A percentile compares a stretch with the other conserved stretches of the same genome.
Conservation (phyloP, 1,140 invertebrate species). For the Drosophila pectinifera region DNA sequence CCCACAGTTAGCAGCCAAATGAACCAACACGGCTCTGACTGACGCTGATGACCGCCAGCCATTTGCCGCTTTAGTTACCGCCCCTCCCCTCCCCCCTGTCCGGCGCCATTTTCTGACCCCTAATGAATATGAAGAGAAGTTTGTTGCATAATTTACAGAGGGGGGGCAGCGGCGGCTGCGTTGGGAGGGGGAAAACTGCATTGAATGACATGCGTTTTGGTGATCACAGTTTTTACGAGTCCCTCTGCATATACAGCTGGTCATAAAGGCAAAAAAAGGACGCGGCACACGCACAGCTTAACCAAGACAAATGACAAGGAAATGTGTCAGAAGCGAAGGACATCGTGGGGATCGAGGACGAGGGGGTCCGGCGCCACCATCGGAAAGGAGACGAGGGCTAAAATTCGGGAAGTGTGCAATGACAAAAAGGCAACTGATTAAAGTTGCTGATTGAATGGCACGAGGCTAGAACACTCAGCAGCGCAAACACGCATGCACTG, state of each 20-base stretch:
- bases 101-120: conserved; percentile 31
- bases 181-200: conserved; percentile 62
- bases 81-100: not conserved
- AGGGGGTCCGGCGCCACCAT: not conserved
- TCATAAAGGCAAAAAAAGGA: conserved; percentile 1
- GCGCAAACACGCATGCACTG: conserved; percentile 38
- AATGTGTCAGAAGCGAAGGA: conserved; percentile 60
- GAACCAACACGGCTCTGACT: conserved; percentile 40
- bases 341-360: not conserved
- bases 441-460: conserved; percentile 64
- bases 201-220: conserved; percentile 75
- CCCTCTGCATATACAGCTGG: not conserved
- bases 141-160: conserved; percentile 70
- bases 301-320: conserved; percentile 72
- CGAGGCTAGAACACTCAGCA: conserved; percentile 29
- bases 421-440: conserved; percentile 57
- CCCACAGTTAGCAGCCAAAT: conserved; percentile 26
- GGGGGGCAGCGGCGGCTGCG: too few species aligned
- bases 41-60: conserved; percentile 56
- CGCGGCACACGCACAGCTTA: conserved; percentile 30
- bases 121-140: conserved; percentile 80
- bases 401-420: conserved; percentile 39
- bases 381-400: conserved; percentile 24
- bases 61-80: conserved; percentile 35
- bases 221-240: conserved; percentile 18